Conservation (phyloP, 2,113 vertebrate genomes). For the Ptilorrhoa leucosticta region DNA sequence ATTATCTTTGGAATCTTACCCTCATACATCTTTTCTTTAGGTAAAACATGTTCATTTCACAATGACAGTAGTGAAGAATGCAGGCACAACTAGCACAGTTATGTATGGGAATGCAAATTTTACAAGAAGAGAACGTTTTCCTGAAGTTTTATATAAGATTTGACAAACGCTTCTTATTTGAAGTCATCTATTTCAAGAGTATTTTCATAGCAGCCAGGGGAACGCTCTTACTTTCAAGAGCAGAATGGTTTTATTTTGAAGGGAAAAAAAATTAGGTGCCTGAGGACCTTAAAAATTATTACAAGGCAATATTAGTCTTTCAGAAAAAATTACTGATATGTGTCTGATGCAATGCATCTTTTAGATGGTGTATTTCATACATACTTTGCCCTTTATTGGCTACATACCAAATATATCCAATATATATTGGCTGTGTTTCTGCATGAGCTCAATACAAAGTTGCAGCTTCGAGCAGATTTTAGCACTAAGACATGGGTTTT, state of each 20-base stretch:
- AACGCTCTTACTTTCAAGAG: neutral
- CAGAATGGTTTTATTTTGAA: neutral
- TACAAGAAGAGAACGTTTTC: neutral
- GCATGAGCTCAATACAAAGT: neutral
- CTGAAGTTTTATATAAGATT: neutral
- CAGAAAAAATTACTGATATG: neutral
- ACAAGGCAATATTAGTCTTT: neutral
- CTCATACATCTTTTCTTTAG: neutral
- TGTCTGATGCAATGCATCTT: neutral
- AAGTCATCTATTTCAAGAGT: neutral
- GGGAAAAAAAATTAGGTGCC: neutral
- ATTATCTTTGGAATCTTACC: neutral
- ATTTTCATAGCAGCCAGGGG: neutral
- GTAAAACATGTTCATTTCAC: neutral
- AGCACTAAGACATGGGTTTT: neutral
- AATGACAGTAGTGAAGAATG: neutral
- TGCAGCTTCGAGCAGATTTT: neutral
- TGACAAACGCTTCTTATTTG: neutral
- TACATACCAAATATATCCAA: neutral
- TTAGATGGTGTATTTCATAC: neutral
- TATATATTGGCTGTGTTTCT: neutral
- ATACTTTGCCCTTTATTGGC: neutral
- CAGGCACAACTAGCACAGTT: neutral
- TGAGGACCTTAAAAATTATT: neutral
- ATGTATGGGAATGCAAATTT: neutral